These are phyloP conservation scores for Anodontia alba DNA, from an alignment of 2,888 invertebrate species.

Conservation along the genomic window DNA sequence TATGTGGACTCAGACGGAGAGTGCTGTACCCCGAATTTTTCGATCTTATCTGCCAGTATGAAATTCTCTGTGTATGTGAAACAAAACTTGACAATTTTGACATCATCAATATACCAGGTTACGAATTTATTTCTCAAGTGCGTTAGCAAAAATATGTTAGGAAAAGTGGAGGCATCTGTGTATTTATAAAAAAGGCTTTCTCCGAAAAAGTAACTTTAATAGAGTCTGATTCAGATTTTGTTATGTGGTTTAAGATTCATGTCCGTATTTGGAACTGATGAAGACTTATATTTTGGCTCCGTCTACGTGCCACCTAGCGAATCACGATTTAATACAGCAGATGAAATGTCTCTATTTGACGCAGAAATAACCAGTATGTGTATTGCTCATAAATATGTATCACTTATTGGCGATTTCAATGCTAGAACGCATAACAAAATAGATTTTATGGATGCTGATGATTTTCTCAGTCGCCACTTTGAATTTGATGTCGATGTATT, in stretches of 20 bases:
- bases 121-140: background rate
- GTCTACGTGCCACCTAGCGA: background rate
- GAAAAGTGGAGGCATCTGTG: background rate
- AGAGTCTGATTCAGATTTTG: background rate
- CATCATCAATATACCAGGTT: background rate
- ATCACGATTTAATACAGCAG: background rate
- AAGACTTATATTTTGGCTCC: background rate
- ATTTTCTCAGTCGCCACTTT: background rate
- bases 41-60: background rate
- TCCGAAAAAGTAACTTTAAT: background rate
- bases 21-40: background rate
- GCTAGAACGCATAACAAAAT: background rate
- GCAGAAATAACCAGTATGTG: background rate
- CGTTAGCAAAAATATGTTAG: background rate
- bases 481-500: background rate
- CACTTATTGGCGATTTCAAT: background rate
- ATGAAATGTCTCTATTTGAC: background rate
- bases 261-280: background rate
- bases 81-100: background rate
- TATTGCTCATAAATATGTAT: background rate
- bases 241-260: background rate
- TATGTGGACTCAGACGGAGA: background rate
- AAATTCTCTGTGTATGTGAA: background rate
- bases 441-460: background rate
- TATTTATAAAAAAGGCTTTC: background rate